These are phyloP conservation scores for Porites australiensis DNA, from an alignment of 64 coral and sea anemone genomes.

Conservation along the genomic window DNA sequence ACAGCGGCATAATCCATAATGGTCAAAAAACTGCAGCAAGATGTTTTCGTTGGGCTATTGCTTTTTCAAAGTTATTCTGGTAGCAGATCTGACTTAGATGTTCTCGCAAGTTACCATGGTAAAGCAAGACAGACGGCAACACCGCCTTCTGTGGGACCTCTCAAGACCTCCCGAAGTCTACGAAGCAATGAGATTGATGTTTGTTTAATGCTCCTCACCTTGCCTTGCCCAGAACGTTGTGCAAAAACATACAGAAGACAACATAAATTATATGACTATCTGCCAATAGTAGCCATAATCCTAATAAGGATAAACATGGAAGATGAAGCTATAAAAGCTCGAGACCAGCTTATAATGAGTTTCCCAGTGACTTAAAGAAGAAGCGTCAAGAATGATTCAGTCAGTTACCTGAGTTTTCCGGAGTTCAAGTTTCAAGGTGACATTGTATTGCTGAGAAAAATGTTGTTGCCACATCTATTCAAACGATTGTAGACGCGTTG, in stretches of 20 bases:
- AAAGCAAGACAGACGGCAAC: conserved; percentile 50
- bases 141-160: conserved; percentile 57
- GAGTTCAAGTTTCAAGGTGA: conserved; percentile 4
- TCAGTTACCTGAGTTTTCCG: conserved; percentile 17
- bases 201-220: conserved; percentile 38
- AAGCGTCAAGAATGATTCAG: conserved; percentile 13
- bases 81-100: conserved; percentile 69
- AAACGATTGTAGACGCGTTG: conserved; percentile 29
- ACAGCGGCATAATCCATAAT: conserved; percentile 39
- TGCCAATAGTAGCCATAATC: conserved; percentile 26
- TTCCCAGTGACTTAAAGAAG: conserved; percentile 12
- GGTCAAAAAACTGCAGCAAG: conserved; percentile 56
- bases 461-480: not conserved
- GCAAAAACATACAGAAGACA: conserved; percentile 32
- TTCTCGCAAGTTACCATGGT: conserved; percentile 45
- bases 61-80: conserved; percentile 48
- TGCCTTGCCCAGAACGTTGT: conserved; percentile 43
- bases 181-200: conserved; percentile 47
- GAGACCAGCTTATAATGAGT: conserved; percentile 14
- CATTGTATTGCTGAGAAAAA: not conserved
- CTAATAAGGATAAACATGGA: conserved; percentile 54
- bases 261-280: conserved; percentile 13
- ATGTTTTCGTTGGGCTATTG: conserved; percentile 41
- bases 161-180: conserved; percentile 44
- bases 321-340: conserved; percentile 20